phyloP scores from a whole-genome alignment of 64 coral and sea anemone genomes.

The Platygyra sinensis region DNA sequence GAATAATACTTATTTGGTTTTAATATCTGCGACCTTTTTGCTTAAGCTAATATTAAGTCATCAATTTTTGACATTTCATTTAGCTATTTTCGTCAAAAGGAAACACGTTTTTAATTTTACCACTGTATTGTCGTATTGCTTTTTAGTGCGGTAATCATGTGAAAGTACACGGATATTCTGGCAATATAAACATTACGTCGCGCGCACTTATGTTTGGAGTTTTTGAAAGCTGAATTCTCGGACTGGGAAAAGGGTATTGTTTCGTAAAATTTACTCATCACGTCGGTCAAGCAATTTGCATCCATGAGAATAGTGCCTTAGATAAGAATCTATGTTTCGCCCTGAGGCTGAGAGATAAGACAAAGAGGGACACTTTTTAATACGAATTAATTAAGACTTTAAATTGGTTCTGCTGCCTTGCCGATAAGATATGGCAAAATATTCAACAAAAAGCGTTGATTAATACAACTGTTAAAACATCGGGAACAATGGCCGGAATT shows the following conservation, averaged over 20 bases:
- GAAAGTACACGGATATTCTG: slow-evolving; percentile 35
- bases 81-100: slow-evolving; percentile 67
- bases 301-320: not conserved
- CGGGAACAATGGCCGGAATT: slow-evolving; percentile 32
- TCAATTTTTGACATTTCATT: slow-evolving; percentile 86
- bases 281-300: slow-evolving; percentile 13
- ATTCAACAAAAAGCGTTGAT: slow-evolving; percentile 48
- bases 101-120: slow-evolving; percentile 69
- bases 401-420: slow-evolving; percentile 76
- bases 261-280: slow-evolving; percentile 47
- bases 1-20: slow-evolving; percentile 84
- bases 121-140: slow-evolving; percentile 46
- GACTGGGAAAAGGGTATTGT: slow-evolving; percentile 27
- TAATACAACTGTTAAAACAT: slow-evolving; percentile 81
- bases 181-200: slow-evolving; percentile 47
- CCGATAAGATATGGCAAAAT: slow-evolving; percentile 67
- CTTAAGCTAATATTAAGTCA: slow-evolving; percentile 94
- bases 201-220: not conserved
- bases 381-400: slow-evolving; percentile 86
- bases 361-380: slow-evolving; percentile 82
- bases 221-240: not conserved
- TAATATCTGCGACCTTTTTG: slow-evolving; percentile 89
- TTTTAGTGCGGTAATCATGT: slow-evolving; percentile 62
- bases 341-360: slow-evolving; percentile 63
- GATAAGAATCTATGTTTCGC: slow-evolving; percentile 63